Evolutionary conservation across 2,888 invertebrate genomes (phyloP).

Genomic region (Cartodere bifasciata): DNA sequence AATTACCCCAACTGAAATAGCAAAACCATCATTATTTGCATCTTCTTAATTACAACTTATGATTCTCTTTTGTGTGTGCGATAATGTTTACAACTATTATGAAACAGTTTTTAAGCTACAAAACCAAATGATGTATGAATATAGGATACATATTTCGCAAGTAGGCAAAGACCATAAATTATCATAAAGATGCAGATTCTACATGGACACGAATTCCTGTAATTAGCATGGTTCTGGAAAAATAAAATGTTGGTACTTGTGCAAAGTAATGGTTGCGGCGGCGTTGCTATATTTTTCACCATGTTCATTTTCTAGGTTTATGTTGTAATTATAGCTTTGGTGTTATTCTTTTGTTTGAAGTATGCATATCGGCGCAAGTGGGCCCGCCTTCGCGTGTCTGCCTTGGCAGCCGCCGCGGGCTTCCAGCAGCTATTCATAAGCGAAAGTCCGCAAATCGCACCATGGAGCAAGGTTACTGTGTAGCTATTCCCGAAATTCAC

Average conservation of each 20-base stretch:
- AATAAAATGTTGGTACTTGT: neutral
- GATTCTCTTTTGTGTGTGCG: too few species aligned
- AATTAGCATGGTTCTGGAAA: neutral
- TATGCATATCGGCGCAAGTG: slow-evolving; percentile 3
- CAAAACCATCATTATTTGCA: too few species aligned
- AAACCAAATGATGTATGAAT: too few species aligned
- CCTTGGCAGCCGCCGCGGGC: slow-evolving; percentile 3
- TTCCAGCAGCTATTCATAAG: slow-evolving; percentile 1
- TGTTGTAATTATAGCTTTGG: slow-evolving; percentile 1
- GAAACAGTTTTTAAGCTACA: too few species aligned
- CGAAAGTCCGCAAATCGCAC: neutral
- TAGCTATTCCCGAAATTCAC: too few species aligned
- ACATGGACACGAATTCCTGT: slow-evolving; percentile 1
- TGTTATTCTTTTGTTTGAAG: slow-evolving; percentile 1
- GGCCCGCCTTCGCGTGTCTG: slow-evolving; percentile 3
- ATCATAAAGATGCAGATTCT: too few species aligned
- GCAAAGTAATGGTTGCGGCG: slow-evolving; percentile 1
- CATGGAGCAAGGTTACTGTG: slow-evolving; percentile 1
- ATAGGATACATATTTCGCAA: too few species aligned
- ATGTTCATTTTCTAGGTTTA: neutral
- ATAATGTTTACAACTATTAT: too few species aligned
- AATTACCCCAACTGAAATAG: too few species aligned
- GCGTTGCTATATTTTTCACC: neutral
- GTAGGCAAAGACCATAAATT: too few species aligned
- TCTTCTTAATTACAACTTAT: too few species aligned